Conservation (phyloP, 2,113 vertebrate genomes). For the Clarias batrachus region DNA sequence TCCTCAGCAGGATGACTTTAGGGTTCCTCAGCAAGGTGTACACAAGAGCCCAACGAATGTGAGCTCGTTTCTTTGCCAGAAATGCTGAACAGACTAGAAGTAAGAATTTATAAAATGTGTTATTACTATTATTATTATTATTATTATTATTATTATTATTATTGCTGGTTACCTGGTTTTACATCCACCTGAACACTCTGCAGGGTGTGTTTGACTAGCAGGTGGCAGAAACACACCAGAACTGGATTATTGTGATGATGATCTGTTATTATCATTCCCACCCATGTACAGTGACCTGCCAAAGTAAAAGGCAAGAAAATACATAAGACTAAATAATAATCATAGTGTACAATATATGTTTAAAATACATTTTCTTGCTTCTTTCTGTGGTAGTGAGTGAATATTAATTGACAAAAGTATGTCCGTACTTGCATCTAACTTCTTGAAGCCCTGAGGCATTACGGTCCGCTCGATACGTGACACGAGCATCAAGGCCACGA, state of each 20-base stretch:
- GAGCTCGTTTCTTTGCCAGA: constrained; percentile 60
- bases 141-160: background rate
- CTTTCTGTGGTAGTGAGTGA: background rate
- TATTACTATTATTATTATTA: background rate
- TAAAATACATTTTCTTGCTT: too few relatives aligned
- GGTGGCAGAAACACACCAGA: constrained; percentile 83
- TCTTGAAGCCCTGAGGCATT: constrained; percentile 84
- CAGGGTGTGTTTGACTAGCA: constrained; percentile 66
- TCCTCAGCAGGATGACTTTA: constrained; percentile 68
- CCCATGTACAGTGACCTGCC: constrained; percentile 82
- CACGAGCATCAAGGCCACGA: constrained; percentile 82
- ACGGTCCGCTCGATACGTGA: constrained; percentile 84
- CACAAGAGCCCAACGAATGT: constrained; percentile 75
- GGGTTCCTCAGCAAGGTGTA: constrained; percentile 46
- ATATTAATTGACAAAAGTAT: background rate
- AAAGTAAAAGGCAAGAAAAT: background rate
- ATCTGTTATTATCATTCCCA: constrained; percentile 87
- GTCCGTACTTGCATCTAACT: constrained; percentile 75
- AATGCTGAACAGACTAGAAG: constrained; percentile 50
- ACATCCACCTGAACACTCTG: constrained; percentile 55
- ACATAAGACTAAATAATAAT: background rate
- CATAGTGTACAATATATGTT: too few relatives aligned
- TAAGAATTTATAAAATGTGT: background rate
- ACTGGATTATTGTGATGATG: constrained; percentile 85
- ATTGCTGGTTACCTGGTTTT: constrained; percentile 57